Percentiles rank a stretch among this genome's conserved stretches.
phyloP scores from a whole-genome alignment of 2,113 vertebrate species.

The Hyla sarda region DNA sequence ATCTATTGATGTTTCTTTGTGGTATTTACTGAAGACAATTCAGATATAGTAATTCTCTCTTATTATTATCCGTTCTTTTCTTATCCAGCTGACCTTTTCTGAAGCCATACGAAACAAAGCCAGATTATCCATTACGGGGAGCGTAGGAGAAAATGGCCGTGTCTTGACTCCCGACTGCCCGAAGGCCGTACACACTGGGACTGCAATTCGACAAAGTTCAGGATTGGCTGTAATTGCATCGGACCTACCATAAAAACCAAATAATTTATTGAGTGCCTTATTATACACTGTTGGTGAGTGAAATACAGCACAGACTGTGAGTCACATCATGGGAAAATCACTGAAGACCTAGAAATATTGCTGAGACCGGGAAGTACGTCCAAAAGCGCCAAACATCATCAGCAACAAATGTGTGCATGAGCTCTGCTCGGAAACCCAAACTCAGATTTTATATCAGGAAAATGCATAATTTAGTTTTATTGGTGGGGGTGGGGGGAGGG shows the following conservation, averaged over 20 bases:
- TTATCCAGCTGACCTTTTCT: constrained; percentile 91
- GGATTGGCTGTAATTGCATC: constrained; percentile 97
- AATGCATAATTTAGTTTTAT: constrained; percentile 81
- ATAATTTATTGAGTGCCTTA: constrained; percentile 98
- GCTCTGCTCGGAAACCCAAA: constrained; percentile 83
- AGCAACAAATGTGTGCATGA: constrained; percentile 81
- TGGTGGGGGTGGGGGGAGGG: constrained; percentile 71
- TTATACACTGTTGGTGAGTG: constrained; percentile 82
- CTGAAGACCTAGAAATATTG: constrained; percentile 69
- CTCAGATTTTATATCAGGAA: constrained; percentile 85
- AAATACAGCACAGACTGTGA: constrained; percentile 83
- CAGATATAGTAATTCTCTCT: constrained; percentile 69
- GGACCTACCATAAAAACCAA: constrained; percentile 99
- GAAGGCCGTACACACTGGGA: constrained; percentile 91
- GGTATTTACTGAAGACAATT: constrained; percentile 51
- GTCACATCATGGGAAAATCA: constrained; percentile 69
- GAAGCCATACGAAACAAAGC: constrained; percentile 99
- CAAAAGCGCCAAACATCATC: constrained; percentile 71
- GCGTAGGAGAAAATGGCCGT: constrained; percentile 93
- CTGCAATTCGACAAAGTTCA: constrained; percentile 91
- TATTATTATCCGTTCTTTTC: constrained; percentile 62
- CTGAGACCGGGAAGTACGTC: constrained; percentile 73
- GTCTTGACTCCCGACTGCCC: constrained; percentile 96
- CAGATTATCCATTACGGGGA: constrained; percentile 96
- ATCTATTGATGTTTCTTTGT: constrained; percentile 79